Evolutionary conservation across 2,888 invertebrate species (phyloP), one percentile per base, ranked within the genome.

Genomic region (Acanthosepion pharaonis): DNA sequence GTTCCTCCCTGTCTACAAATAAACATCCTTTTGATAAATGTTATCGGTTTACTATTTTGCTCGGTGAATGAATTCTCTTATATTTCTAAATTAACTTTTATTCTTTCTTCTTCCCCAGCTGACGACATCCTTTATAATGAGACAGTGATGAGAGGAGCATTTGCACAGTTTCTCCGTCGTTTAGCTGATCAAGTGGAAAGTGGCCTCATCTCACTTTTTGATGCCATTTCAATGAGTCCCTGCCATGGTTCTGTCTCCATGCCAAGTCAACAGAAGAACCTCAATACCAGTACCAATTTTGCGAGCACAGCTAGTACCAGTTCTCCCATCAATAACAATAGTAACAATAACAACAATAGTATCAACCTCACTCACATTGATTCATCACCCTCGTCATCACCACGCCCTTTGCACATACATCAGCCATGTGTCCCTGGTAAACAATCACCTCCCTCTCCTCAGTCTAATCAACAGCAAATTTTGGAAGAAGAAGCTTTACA

Each of bases 181-280:
- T 33, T 93, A 5, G 93, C 93, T 51, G 93, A 93, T 28, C 93
- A 93, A 93, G 93, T 93, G 15, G 93, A 93, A 53, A 93, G 25
- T 93, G 93, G 93, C n/a, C 48, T 93, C 93, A 93, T 93, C 93
- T 53, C 93, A 1, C 93, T 93, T 53, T 93, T 93, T 93, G 93
- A 93, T 51, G 93, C 93, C 6, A 53, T 93, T 28, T 53, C 93
- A 28, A n/a, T 51, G 15, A 93, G 93, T 53, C 93, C 93, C 1
- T 51, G n/a, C n/a, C 49, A 53, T 15, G 48, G 8, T 9, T n/a
- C 78, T 23, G 33, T 78, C 15, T 33, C 78, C 1, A 15, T 78
- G n/a, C 15, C 78, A 5, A 33, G n/a, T 78, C 78, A 78, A 15
- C 78, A n/a, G 33, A 78, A n/a, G 78, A 78, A n/a, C n/a, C n/a